Base-by-base conservation (phyloP, 2,113 vertebrate genomes). In the Sander vitreus region DNA sequence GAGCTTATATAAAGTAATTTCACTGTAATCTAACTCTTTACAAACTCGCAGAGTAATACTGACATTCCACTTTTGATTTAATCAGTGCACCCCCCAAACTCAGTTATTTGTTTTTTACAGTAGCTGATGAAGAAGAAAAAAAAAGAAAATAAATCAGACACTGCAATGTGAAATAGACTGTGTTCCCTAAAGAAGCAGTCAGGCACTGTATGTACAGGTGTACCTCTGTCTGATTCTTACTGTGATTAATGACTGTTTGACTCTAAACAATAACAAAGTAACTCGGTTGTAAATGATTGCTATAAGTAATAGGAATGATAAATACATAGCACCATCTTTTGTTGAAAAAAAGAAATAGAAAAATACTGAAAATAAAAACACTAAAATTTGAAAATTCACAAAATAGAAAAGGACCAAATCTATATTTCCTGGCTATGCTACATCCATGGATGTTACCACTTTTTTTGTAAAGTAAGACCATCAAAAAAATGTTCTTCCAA, bases 271-370 rank as follows among this genome's bases (percentile, higher is more conserved):
- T 65, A 80, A 84, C 88, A 86, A 80, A 81, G 78, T 81, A 83
- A 84, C 79, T 86, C 59, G 21, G 51, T 68, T 65, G 78, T 93
- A 91, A 94, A 93, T 91, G 92, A 85, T 78, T 43, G 90, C 89
- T 93, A 92, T 93, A 86, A 88, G 76, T 93, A 89, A 93, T 84
- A 95, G 96, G 96, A 96, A 96, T 96, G 96, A 95, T 96, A 95
- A 95, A 95, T 94, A 94, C 85, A 92, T 96, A 96, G 96, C 96
- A 96, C 96, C 96, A 94, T 96, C 88, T 94, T 87, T 93, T 93
- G 91, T 94, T 92, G 87, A 94, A 94, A 94, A 91, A 73, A 91
- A 93, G 81, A 91, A 90, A 89, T 85, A 85, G 59, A 90, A 92
- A 86, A 87, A 87, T 64, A 79, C 30, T 1, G 55, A 86, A 88